Evolutionary conservation across 1,140 invertebrate genomes (phyloP), one percentile per base, ranked within the genome.

Genomic region (Penaeus vannamei): DNA sequence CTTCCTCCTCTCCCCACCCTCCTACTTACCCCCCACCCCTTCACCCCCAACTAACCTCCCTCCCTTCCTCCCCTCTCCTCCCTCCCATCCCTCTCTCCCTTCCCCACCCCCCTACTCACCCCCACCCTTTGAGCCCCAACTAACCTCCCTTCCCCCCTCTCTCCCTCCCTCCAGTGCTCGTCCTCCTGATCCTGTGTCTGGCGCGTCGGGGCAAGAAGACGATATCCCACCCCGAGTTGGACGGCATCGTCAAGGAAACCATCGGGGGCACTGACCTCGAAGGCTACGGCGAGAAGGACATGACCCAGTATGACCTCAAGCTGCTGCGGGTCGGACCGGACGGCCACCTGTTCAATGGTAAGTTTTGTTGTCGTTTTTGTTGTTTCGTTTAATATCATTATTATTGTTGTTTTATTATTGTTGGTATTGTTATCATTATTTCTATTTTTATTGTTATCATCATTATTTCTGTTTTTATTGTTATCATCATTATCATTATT

Each of bases 251-350:
- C 12, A 89, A 89, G 82, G 87, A 89, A 60, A 84, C 87, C 19
- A 89, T 89, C 59, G 87, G 87, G 1, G 83, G 82, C 53, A 89
- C 64, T 59, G 87, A 89, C 87, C 46, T 89, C 19, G 87, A 89
- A 61, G 87, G 87, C 82, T 89, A 84, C 62, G 87, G 87, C 0
- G 87, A 89, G 82, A 89, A 84, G 60, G 87, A 89, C 72, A 89
- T 84, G 87, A 89, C 87, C 59, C 82, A 89, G 59, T 89, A 89
- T 59, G 87, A 89, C 72, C 87, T 89, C 23, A 89, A 89, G 72
- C 61, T 89, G 19, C 82, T 89, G 20, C 29, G 87, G 29, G 87
- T 89, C 17, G 87, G 87, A 32, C 87, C 87, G 19, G 36, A 89
- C 59, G 87, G 87, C 20, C 61, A 89, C 61, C 59, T 89, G 53